Evolutionary conservation across 2,113 vertebrate genomes (phyloP).

Genomic region (Psittacula cyanocephala): DNA sequence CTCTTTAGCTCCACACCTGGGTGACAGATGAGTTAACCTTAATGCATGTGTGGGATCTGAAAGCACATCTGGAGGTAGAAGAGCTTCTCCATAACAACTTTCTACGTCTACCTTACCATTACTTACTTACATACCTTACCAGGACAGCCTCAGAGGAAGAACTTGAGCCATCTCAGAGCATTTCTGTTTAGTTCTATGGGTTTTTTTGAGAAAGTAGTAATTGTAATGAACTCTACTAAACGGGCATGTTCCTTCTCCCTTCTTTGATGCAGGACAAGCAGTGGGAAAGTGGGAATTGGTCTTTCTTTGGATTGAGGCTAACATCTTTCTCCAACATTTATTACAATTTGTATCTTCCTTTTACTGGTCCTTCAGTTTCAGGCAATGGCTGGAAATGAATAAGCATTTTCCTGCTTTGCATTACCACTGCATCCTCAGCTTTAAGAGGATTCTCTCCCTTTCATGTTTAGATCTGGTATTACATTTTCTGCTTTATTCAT

Average conservation of each 20-base stretch:
- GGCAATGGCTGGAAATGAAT: not conserved
- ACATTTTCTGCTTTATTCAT: conserved; percentile 45
- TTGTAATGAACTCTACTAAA: not conserved
- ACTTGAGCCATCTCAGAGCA: not conserved
- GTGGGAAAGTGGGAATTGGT: not conserved
- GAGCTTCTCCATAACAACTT: not conserved
- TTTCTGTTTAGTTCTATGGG: not conserved
- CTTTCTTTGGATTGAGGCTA: not conserved
- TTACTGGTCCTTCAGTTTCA: not conserved
- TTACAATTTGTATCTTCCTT: not conserved
- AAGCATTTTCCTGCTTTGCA: not conserved
- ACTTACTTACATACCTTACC: not conserved
- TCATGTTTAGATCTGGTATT: conserved; percentile 33
- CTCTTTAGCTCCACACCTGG: not conserved
- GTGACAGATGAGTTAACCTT: not conserved
- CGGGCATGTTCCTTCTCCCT: not conserved
- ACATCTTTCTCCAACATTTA: not conserved
- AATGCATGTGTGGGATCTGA: accelerated
- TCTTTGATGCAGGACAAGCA: not conserved
- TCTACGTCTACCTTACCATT: not conserved
- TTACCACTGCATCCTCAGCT: not conserved
- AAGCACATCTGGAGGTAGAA: not conserved
- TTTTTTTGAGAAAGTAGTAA: not conserved
- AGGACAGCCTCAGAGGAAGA: not conserved
- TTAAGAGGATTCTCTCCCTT: conserved; percentile 40